These are phyloP conservation scores for Tachina fera DNA, from an alignment of 2,888 invertebrate genomes.

Conservation along the genomic window DNA sequence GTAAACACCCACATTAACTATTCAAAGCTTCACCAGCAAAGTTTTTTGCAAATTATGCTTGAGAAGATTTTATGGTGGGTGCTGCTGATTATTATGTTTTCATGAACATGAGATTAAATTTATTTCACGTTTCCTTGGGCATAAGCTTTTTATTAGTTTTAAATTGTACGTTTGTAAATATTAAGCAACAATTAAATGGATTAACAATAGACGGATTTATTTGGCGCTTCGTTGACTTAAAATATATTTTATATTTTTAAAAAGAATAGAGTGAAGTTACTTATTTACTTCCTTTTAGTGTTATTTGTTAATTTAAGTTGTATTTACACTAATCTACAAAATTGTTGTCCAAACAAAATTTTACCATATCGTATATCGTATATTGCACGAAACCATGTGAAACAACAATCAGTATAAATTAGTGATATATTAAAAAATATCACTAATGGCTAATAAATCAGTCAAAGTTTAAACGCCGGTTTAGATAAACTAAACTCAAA, in stretches of 20 bases:
- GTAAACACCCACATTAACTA: slow-evolving; percentile 33
- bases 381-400: too few species aligned
- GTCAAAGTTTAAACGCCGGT: too few species aligned
- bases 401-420: too few species aligned
- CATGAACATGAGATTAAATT: slow-evolving; percentile 62
- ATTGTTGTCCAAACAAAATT: too few species aligned
- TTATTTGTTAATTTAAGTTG: too few species aligned
- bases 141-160: slow-evolving; percentile 17
- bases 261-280: too few species aligned
- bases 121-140: slow-evolving; percentile 47
- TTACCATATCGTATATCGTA: too few species aligned
- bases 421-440: too few species aligned
- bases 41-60: slow-evolving; percentile 19
- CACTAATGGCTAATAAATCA: too few species aligned
- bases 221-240: not conserved
- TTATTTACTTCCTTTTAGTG: too few species aligned
- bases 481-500: too few species aligned
- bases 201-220: not conserved
- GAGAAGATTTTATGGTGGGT: slow-evolving; percentile 32
- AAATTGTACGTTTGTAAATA: not conserved
- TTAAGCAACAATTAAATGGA: slow-evolving; percentile 31
- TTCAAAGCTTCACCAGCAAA: slow-evolving; percentile 22
- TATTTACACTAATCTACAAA: too few species aligned
- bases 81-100: slow-evolving; percentile 50
- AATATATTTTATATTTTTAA: not conserved